Evolutionary conservation across 1,140 invertebrate genomes (phyloP), one percentile per base, ranked within the genome.

Genomic region (Aphidius ervi): DNA sequence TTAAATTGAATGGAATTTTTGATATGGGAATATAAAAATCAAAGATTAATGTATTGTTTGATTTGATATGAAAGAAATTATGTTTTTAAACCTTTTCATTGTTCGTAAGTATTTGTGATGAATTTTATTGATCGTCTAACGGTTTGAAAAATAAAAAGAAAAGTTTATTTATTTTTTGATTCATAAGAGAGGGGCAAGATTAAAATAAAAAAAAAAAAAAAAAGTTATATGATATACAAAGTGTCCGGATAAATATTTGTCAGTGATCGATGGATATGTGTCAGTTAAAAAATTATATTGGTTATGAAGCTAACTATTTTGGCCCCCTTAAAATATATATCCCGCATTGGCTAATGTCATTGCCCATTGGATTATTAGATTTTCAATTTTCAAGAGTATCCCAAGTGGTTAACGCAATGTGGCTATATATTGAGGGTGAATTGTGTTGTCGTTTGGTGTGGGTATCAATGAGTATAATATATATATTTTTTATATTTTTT

Each of bases 321-420:
- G 45, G 9, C 10, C 39, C 47, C 46, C 31, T 16, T 16, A 52
- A 42, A 59, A 63, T 63, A 59, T 59, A 59, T 57, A 49, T 7
- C 50, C 57, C 43, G 37, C 45, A 41, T 31, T 31, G 23, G 23
- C 23, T 31, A 52, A 53, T 39, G 42, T 45, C 45, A 20, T n/a
- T n/a, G n/a, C n/a, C n/a, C n/a, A n/a, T 49, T n/a, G 43, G 62
- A 63, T 63, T 63, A 63, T 63, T 63, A 57, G 56, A 63, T 59
- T 58, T 58, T 49, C 56, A 50, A 59, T 57, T 62, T 58, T 58
- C 47, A 58, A 61, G 54, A 56, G 48, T 45, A 60, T 31, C 23
- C 47, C 42, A 46, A 60, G 42, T 47, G 58, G 23, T 31, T 31
- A 31, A 31, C 23, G 23, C 23, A 31, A 31, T 31, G 23, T 31